Conservation (phyloP, 2,113 vertebrate species). For the Prolemur simus region DNA sequence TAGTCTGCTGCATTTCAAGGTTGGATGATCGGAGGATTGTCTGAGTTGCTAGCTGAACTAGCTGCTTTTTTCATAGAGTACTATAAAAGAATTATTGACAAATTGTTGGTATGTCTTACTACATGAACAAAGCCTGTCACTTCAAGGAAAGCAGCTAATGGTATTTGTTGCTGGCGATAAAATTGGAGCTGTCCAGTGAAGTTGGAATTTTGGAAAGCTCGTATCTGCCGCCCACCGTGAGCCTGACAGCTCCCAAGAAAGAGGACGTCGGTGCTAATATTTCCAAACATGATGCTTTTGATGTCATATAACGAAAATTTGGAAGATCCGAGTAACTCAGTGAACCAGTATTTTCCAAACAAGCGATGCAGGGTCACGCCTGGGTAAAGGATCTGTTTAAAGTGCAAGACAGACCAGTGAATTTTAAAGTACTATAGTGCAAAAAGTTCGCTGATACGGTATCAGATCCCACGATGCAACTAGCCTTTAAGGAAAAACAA, state of each 20-base stretch:
- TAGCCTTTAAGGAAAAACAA: background rate
- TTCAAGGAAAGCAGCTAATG: background rate
- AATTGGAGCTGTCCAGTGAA: background rate
- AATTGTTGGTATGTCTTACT: background rate
- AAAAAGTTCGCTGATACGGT: background rate
- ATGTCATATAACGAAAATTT: too few species aligned
- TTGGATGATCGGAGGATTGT: background rate
- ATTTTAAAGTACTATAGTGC: background rate
- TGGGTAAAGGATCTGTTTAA: background rate
- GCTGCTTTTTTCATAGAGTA: background rate
- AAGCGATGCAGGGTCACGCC: background rate
- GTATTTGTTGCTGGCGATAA: background rate
- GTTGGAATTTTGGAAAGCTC: background rate
- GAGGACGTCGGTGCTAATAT: background rate
- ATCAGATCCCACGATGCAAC: background rate
- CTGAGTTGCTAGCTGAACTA: background rate
- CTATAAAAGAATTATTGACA: background rate
- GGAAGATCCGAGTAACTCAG: background rate
- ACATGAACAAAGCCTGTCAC: background rate
- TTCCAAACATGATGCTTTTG: background rate
- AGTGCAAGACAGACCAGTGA: background rate
- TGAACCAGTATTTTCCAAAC: background rate
- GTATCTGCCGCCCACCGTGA: background rate
- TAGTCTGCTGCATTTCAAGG: rapidly evolving
- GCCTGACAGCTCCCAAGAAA: background rate